Evolutionary conservation across 2,797 vertebrate species (phyloP).

Genomic region (Pseudotriccus pelzelni): DNA sequence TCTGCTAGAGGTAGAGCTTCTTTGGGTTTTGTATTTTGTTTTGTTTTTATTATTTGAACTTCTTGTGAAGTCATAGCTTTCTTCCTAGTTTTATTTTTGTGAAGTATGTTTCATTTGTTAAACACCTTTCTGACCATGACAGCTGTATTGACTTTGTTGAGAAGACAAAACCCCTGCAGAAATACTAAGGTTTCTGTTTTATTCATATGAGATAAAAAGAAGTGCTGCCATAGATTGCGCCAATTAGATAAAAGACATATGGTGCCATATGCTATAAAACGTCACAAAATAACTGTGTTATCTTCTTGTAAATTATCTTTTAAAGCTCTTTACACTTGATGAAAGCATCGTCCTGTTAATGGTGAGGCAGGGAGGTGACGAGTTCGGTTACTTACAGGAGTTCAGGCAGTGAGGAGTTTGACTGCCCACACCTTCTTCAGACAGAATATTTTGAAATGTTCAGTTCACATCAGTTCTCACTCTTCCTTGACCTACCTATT

Average conservation of each 20-base stretch:
- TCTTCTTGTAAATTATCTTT: background rate
- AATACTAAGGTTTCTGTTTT: background rate
- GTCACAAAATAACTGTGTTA: background rate
- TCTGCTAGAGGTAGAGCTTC: conserved; percentile 87
- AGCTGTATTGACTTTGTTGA: background rate
- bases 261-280: background rate
- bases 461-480: background rate
- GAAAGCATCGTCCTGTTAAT: background rate
- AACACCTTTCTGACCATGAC: background rate
- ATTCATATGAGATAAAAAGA: background rate
- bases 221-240: no score
- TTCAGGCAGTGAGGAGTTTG: background rate
- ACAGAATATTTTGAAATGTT: background rate
- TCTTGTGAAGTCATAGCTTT: background rate
- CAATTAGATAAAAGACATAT: background rate
- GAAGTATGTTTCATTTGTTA: background rate
- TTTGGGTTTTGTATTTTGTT: background rate
- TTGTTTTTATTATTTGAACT: background rate
- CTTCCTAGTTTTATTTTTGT: background rate
- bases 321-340: background rate
- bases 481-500: background rate
- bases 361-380: background rate
- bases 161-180: background rate
- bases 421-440: background rate
- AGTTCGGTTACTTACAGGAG: background rate